A percentile compares a stretch with the other conserved stretches of the same genome.
These are phyloP conservation scores for Teleogryllus oceanicus DNA, from an alignment of 2,888 invertebrate species.

Conservation along the genomic window DNA sequence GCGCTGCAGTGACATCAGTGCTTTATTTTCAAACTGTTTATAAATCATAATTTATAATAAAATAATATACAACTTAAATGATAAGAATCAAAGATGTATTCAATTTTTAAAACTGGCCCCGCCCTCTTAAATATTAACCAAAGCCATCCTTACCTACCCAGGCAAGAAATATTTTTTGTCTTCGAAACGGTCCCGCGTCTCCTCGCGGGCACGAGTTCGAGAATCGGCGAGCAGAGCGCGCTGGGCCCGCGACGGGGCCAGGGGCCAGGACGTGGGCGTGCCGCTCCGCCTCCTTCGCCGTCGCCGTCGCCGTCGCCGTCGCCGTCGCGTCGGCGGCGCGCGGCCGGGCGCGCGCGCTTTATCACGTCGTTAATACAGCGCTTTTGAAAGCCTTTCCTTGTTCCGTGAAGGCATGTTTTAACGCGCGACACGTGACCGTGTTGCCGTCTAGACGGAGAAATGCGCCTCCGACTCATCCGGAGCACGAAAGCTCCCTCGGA, in stretches of 20 bases:
- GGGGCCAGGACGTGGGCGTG: neutral
- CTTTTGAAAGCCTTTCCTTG: conserved; percentile 18
- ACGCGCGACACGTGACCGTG: conserved; percentile 18
- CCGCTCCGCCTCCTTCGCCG: neutral
- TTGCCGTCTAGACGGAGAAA: conserved; percentile 7
- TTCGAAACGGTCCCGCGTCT: neutral
- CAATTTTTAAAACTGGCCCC: too few species aligned
- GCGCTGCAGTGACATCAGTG: too few species aligned
- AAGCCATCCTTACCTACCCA: too few species aligned
- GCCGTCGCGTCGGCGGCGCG: neutral
- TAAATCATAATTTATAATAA: too few species aligned
- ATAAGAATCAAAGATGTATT: too few species aligned
- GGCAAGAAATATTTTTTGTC: neutral
- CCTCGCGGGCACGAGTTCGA: neutral
- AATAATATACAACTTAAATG: too few species aligned
- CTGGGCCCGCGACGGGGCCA: neutral
- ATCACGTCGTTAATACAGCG: conserved; percentile 18
- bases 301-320: neutral
- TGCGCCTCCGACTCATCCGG: conserved; percentile 18
- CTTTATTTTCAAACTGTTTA: too few species aligned
- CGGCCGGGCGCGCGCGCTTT: neutral
- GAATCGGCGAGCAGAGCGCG: neutral
- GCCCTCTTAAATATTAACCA: too few species aligned
- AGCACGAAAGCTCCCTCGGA: neutral
- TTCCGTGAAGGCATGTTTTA: conserved; percentile 18